Evolutionary conservation across 2,113 vertebrate species (phyloP), one percentile per base, ranked within the genome.

Genomic region (Pedetes capensis): DNA sequence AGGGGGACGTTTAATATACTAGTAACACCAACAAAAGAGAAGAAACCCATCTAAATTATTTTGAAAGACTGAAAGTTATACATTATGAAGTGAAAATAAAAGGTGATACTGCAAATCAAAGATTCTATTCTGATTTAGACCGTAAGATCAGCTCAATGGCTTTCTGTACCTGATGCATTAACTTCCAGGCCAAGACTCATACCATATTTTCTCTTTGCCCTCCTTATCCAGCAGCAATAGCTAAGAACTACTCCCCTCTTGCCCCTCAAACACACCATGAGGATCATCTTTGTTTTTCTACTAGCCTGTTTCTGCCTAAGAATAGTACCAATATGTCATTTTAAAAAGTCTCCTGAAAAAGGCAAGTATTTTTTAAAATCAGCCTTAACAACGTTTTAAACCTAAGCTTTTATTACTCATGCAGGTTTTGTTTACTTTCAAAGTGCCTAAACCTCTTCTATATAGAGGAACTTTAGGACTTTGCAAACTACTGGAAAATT

Each of bases 51-150:
- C 69, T 25, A 57, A 17, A 61, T 87, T 57, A 84, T 10, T 68
- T 68, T 69, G 47, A 75, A 96, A 96, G 39, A 6, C 22, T 59
- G 5, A 63, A 92, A 72, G 22, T 47, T 84, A 59, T 29, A 8
- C 29, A 71, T 23, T 27, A 87, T 68, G 8, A 72, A 72, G 9
- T 87, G 39, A 79, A 71, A 94, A 39, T 44, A 87, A 72, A 4
- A 27, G 39, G 16, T 74, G 29, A 87, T 71, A 93, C 44, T 53
- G 7, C 34, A 82, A 93, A 87, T 79, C 39, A 37, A 76, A 94
- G 55, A 68, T 53, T 27, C 47, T 68, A 90, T 7, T 51, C 22
- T 51, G 49, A 92, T 23, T 93, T 49, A 93, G 37, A 92, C 2
- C 34, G 8, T 71, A 76, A 16, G 44, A 88, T 84, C 69, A 92